These are phyloP conservation scores for Galeopsomyia nigrocyanea DNA, from an alignment of 2,888 invertebrate species.

Conservation along the genomic window DNA sequence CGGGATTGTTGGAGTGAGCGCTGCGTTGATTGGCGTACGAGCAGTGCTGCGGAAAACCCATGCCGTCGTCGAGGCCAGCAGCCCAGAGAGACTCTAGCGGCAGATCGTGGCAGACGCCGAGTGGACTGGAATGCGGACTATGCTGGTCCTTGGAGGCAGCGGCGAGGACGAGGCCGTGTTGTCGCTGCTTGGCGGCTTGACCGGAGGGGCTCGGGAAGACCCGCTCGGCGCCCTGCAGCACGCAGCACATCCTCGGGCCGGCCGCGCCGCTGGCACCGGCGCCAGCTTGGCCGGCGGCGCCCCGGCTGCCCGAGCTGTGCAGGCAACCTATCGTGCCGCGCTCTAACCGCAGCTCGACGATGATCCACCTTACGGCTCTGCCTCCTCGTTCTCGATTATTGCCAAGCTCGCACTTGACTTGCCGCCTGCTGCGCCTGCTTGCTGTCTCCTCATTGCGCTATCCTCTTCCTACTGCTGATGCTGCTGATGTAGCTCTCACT, in stretches of 20 bases:
- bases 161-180: constrained; percentile 52
- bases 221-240: constrained; percentile 64
- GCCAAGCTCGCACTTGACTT: background rate
- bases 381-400: background rate
- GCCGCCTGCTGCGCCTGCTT: no score
- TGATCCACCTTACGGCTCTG: no score
- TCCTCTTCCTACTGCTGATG: background rate
- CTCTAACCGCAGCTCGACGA: background rate
- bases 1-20: constrained; percentile 48
- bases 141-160: constrained; percentile 31
- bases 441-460: background rate
- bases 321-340: constrained; percentile 65
- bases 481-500: no score
- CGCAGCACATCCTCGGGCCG: constrained; percentile 64
- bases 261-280: constrained; percentile 54
- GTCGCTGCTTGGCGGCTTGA: constrained; percentile 49
- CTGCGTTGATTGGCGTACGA: constrained; percentile 62
- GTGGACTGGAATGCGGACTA: constrained; percentile 45
- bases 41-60: constrained; percentile 64
- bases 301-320: constrained; percentile 63
- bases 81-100: constrained; percentile 67
- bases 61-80: constrained; percentile 66
- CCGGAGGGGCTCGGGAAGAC: constrained; percentile 60
- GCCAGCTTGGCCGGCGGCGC: constrained; percentile 57
- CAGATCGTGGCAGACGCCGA: constrained; percentile 57